Conservation (phyloP, 2,888 invertebrate species). For the Eupsilia transversa region DNA sequence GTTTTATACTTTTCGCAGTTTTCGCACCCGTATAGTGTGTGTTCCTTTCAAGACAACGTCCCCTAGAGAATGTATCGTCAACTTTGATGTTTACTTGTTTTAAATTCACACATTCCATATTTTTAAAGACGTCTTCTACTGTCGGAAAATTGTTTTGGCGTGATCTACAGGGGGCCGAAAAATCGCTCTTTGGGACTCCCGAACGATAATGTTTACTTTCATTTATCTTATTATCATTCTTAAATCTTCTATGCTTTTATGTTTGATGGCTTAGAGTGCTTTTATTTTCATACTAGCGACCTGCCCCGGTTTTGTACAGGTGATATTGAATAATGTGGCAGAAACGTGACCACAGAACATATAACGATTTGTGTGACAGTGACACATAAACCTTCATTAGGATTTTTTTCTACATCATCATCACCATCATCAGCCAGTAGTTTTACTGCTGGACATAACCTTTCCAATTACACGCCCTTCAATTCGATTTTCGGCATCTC, state of each 20-base stretch:
- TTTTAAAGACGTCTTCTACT: neutral
- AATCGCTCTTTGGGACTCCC: neutral
- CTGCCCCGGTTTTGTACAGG: too few species aligned
- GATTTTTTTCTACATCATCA: neutral
- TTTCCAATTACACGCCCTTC: too few species aligned
- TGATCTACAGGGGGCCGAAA: neutral
- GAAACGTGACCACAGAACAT: neutral
- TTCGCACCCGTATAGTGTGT: constrained; percentile 24
- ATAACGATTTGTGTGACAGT: neutral
- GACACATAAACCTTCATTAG: neutral
- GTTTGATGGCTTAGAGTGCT: neutral
- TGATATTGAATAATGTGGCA: neutral
- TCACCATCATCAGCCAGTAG: too few species aligned
- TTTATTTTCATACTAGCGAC: neutral
- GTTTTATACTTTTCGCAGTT: constrained; percentile 21
- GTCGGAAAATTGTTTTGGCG: neutral
- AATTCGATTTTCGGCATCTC: too few species aligned
- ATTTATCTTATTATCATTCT: too few species aligned
- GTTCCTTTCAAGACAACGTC: neutral
- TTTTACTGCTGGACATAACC: too few species aligned
- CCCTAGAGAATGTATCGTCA: constrained; percentile 7
- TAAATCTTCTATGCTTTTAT: neutral
- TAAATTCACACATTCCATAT: constrained; percentile 22
- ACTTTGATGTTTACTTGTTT: constrained; percentile 36
- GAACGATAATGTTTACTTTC: neutral